phyloP scores from a whole-genome alignment of 2,113 vertebrate species.

The Pelodiscus sinensis region DNA sequence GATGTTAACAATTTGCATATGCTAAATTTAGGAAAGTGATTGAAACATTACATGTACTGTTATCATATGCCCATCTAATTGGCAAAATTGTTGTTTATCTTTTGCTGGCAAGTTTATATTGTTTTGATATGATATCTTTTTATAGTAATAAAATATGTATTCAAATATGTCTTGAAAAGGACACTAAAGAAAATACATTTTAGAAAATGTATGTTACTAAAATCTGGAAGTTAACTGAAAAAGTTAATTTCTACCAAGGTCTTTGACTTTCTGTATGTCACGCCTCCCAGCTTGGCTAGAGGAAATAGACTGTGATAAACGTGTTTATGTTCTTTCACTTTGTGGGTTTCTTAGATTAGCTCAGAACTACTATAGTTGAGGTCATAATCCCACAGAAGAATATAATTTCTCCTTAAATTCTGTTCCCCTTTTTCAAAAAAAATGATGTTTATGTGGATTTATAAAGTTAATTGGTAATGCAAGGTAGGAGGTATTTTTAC shows the following conservation, averaged over 20 bases:
- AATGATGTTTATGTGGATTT: neutral
- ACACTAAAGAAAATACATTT: neutral
- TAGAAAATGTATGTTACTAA: neutral
- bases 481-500: neutral
- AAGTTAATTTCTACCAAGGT: neutral
- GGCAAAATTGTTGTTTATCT: neutral
- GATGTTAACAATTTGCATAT: neutral
- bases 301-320: neutral
- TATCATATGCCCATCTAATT: neutral
- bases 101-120: neutral
- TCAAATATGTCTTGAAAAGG: neutral
- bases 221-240: neutral
- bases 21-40: neutral
- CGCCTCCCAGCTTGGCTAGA: neutral
- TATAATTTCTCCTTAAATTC: neutral
- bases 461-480: neutral
- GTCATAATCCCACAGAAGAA: neutral
- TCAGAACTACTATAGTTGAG: rapidly evolving
- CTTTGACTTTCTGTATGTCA: neutral
- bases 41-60: neutral
- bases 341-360: neutral
- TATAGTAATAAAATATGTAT: neutral
- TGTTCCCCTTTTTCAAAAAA: neutral
- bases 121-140: neutral
- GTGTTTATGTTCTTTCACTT: neutral